A percentile compares a stretch with the other conserved stretches of the same genome.
Evolutionary conservation across 2,888 invertebrate species (phyloP).

Genomic region (Ectemnius lituratus): DNA sequence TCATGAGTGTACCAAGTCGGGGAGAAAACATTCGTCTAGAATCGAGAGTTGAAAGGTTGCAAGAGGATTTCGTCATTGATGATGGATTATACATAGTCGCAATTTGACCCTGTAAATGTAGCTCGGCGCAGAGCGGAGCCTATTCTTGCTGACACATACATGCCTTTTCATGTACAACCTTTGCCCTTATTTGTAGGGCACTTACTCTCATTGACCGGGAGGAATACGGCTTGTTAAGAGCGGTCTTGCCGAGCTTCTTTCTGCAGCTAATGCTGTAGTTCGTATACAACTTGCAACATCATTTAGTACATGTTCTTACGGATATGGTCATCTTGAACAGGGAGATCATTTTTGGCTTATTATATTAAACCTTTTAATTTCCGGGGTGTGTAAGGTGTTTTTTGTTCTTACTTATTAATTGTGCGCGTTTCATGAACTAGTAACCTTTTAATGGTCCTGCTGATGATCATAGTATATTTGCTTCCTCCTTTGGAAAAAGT

Average conservation of each 20-base stretch:
- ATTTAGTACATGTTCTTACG: not conserved
- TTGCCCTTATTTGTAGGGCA: slow-evolving; percentile 40
- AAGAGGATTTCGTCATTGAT: slow-evolving; percentile 8
- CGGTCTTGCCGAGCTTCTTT: slow-evolving; percentile 25
- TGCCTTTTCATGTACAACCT: slow-evolving; percentile 28
- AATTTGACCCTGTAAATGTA: not conserved
- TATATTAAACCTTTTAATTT: no score
- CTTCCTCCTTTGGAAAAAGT: no score
- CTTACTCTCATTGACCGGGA: slow-evolving; percentile 11
- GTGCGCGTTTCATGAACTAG: no score
- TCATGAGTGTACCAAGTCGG: not conserved
- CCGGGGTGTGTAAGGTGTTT: no score
- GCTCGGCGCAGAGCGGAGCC: not conserved
- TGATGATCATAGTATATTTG: no score
- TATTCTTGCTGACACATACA: slow-evolving; percentile 13
- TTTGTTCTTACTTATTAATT: no score
- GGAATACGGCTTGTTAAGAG: slow-evolving; percentile 28
- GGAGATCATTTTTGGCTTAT: no score
- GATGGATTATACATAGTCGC: not conserved
- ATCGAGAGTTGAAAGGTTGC: not conserved
- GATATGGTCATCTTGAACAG: no score
- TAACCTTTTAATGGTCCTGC: no score
- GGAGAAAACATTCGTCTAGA: not conserved
- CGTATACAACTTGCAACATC: slow-evolving; percentile 4
- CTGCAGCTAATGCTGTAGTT: slow-evolving; percentile 21